These are phyloP conservation scores for Hydractinia echinata DNA, from an alignment of 30 jellyfish, hydroid and myxozoan genomes.

Conservation along the genomic window DNA sequence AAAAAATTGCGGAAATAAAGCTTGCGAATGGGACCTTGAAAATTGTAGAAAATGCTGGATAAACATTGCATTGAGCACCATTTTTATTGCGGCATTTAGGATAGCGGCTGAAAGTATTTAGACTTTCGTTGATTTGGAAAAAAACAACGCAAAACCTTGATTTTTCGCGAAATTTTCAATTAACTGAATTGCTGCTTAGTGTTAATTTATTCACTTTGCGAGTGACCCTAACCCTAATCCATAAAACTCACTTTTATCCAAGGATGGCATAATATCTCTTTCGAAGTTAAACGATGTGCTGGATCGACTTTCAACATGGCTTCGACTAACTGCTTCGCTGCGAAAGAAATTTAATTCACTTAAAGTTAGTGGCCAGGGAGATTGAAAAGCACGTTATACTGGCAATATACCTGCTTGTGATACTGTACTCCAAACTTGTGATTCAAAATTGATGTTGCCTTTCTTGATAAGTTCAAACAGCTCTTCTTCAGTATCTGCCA, in stretches of 20 bases:
- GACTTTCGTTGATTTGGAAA: too few relatives aligned
- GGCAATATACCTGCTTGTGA: slow-evolving; percentile 51
- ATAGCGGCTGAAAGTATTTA: too few relatives aligned
- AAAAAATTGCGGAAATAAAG: too few relatives aligned
- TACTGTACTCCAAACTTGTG: slow-evolving; percentile 48
- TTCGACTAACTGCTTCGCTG: slow-evolving; percentile 64
- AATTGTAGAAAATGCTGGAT: too few relatives aligned
- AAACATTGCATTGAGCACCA: too few relatives aligned
- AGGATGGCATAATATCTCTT: slow-evolving; percentile 78
- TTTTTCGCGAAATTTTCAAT: too few relatives aligned
- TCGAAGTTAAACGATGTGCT: slow-evolving; percentile 86
- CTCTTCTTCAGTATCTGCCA: slow-evolving; percentile 72
- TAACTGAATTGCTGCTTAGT: too few relatives aligned
- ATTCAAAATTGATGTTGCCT: slow-evolving; percentile 47
- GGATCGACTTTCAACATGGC: slow-evolving; percentile 94
- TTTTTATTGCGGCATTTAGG: too few relatives aligned
- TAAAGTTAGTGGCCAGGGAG: background rate
- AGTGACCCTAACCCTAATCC: too few relatives aligned
- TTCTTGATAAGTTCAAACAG: slow-evolving; percentile 61
- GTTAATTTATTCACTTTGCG: too few relatives aligned
- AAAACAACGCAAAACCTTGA: too few relatives aligned
- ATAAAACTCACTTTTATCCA: slow-evolving; percentile 65
- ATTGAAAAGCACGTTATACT: background rate
- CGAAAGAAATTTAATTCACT: background rate
- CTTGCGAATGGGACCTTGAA: too few relatives aligned